Conservation (phyloP, 2,113 vertebrate species). For the Aptenodytes patagonicus region DNA sequence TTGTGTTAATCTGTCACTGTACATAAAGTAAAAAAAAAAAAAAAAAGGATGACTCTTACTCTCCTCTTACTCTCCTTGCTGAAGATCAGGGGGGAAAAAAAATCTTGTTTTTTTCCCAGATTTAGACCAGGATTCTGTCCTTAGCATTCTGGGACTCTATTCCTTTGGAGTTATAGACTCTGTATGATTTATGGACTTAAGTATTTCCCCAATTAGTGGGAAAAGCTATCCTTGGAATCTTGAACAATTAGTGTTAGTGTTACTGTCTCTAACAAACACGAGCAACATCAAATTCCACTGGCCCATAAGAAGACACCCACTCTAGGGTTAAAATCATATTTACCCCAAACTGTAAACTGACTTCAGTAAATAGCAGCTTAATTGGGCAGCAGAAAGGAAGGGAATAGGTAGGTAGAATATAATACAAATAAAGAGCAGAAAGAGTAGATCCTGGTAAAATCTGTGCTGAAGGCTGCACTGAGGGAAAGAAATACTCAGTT, state of each 20-base stretch:
- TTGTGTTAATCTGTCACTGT: not conserved
- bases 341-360: not conserved
- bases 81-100: not conserved
- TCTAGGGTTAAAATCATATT: not conserved
- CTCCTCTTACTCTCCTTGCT: not conserved
- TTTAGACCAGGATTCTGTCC: not conserved
- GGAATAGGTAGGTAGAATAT: not conserved
- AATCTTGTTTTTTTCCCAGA: not conserved
- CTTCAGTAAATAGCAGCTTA: not conserved
- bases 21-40: not conserved
- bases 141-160: not conserved
- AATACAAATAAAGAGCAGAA: not conserved
- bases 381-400: not conserved
- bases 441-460: not conserved
- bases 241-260: not conserved
- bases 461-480: not conserved
- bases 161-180: not conserved
- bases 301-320: not conserved
- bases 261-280: not conserved
- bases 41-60: not conserved
- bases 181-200: not conserved
- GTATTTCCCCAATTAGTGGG: not conserved
- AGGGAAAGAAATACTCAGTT: not conserved
- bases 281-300: not conserved
- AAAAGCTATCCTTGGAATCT: not conserved